Base-by-base conservation (phyloP, 2,888 invertebrate genomes). In the Odontothrips loti region DNA sequence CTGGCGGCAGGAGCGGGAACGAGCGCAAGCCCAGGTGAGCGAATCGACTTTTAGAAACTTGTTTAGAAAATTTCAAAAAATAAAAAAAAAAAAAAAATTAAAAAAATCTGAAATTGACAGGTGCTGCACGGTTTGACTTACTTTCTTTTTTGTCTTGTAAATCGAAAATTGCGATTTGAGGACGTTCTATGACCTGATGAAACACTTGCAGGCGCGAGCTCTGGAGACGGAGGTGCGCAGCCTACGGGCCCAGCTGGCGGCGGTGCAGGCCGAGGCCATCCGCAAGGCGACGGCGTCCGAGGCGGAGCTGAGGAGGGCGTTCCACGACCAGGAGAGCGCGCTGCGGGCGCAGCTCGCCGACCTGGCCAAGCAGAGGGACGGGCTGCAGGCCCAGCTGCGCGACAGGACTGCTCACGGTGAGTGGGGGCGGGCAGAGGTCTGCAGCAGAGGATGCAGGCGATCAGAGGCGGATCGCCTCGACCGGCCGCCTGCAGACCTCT, bases 1-100 rank as follows among this genome's bases (percentile, higher is more conserved):
- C 23, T 75, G 68, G 68, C 68, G 68, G 23, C 68, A 23, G 68
- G 68, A 75, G 68, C 68, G 68, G 23, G 68, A 75, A 10, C 68
- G 68, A 27, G 27, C 27, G 9, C 23, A 23, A 9, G 68, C 68
- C 68, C 68, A 75, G 68, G 68, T 75, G n/a, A 68, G 23, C 68
- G 51, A 48, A 48, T 9, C 48, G 48, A 43, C 34, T 43, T 68
- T 68, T 23, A 8, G 8, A 68, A 68, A 58, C 0, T 8, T 58
- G 51, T 51, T 51, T 1, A n/a, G n/a, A n/a, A n/a, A n/a, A n/a
- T n/a, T n/a, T 4, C 51, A 6, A 6, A 51, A 2, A 51, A 51
- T 17, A 51, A 51, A 15, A 51, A 51, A n/a, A n/a, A n/a, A n/a
- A n/a, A n/a, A n/a, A n/a, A n/a, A n/a, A n/a, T n/a, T n/a, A n/a